phyloP scores from a whole-genome alignment of 1,140 invertebrate species.

The Latrodectus geometricus region DNA sequence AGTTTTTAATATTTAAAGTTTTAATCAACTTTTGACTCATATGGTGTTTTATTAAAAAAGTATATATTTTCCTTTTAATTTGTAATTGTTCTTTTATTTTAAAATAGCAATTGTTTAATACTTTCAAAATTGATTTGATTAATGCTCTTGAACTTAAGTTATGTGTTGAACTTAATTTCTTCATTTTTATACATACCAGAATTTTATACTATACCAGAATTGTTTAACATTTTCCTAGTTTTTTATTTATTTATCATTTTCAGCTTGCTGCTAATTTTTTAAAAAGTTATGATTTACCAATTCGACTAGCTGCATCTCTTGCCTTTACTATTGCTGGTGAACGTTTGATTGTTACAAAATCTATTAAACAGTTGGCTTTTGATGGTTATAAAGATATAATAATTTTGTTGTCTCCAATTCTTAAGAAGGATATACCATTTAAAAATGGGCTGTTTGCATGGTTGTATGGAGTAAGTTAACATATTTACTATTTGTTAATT shows the following conservation, averaged over 20 bases:
- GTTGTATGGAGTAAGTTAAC: slow-evolving; percentile 51
- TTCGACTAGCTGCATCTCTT: slow-evolving; percentile 50
- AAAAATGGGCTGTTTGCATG: slow-evolving; percentile 56
- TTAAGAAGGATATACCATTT: slow-evolving; percentile 51
- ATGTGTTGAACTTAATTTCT: no score
- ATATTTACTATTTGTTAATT: background rate
- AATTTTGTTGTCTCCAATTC: slow-evolving; percentile 43
- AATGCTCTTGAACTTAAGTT: no score
- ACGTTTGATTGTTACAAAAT: slow-evolving; percentile 53
- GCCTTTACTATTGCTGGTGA: slow-evolving; percentile 48
- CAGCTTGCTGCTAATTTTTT: slow-evolving; percentile 57
- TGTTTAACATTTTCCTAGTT: background rate
- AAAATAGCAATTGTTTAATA: no score
- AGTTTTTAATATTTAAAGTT: no score
- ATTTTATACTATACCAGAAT: background rate
- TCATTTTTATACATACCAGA: no score
- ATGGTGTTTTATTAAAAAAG: no score
- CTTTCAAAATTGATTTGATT: no score
- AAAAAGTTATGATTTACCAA: slow-evolving; percentile 45
- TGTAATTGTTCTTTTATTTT: no score
- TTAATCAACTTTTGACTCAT: no score
- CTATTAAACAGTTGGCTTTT: slow-evolving; percentile 57
- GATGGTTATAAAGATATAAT: slow-evolving; percentile 58
- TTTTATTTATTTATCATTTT: background rate
- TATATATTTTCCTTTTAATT: no score